Conservation (phyloP, 2,888 invertebrate genomes). For the Pollenia amentaria region DNA sequence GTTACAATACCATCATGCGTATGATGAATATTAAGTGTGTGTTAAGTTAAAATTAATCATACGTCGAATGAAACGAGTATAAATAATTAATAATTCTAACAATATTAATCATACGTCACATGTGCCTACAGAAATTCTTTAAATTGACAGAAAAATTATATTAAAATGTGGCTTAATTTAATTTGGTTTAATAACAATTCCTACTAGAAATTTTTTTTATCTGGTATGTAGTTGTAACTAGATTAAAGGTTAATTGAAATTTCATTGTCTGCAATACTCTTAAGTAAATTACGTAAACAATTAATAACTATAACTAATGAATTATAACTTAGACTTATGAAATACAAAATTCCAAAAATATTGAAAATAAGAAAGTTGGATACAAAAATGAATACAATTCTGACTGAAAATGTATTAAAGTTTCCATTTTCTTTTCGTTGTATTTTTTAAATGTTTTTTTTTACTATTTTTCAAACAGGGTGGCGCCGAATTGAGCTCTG, state of each 20-base stretch:
- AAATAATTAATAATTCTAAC: conserved; percentile 1
- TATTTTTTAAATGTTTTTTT: too few relatives aligned
- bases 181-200: background rate
- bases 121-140: background rate
- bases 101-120: conserved; percentile 62
- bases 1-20: background rate
- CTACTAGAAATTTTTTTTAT: too few relatives aligned
- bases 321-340: too few relatives aligned
- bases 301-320: too few relatives aligned
- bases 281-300: background rate
- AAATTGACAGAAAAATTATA: background rate
- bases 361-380: too few relatives aligned
- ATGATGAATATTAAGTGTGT: conserved; percentile 22
- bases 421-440: too few relatives aligned
- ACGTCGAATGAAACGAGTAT: conserved; percentile 15
- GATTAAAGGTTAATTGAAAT: background rate
- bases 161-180: background rate
- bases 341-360: too few relatives aligned
- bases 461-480: too few relatives aligned
- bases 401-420: too few relatives aligned
- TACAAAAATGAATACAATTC: too few relatives aligned
- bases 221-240: too few relatives aligned
- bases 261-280: conserved; percentile 2
- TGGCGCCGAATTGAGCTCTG: too few relatives aligned
- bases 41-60: conserved; percentile 43